Evolutionary conservation across 2,113 vertebrate genomes (phyloP).

Genomic region (Mixornis gularis): DNA sequence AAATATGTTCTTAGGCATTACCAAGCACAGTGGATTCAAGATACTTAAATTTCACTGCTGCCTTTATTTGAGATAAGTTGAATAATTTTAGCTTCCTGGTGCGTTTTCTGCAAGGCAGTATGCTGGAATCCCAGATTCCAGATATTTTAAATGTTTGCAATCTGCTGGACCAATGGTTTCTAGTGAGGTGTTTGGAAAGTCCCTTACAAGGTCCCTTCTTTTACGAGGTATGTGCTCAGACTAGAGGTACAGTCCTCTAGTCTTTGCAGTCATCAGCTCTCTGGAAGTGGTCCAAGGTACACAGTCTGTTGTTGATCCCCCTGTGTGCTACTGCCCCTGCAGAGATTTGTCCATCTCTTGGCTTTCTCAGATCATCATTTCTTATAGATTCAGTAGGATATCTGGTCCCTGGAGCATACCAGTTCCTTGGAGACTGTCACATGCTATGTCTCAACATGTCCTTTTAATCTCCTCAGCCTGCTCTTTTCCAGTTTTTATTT

Average conservation of each 20-base stretch:
- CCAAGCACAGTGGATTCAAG: background rate
- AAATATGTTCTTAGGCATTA: background rate
- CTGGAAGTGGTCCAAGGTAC: background rate
- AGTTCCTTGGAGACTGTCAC: background rate
- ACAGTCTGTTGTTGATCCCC: background rate
- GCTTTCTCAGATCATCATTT: background rate
- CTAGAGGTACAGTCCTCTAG: background rate
- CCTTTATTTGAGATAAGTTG: background rate
- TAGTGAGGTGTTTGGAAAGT: background rate
- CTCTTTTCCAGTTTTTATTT: background rate
- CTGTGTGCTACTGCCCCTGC: fast-evolving
- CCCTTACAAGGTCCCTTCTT: background rate
- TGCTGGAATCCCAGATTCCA: background rate
- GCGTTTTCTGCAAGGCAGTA: background rate
- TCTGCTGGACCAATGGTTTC: background rate
- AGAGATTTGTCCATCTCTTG: background rate
- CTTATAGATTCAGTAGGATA: background rate
- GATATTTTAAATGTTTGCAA: background rate
- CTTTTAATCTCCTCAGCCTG: background rate
- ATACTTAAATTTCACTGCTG: background rate
- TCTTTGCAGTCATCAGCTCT: background rate
- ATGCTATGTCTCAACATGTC: background rate
- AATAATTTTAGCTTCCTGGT: background rate
- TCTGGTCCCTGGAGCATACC: background rate
- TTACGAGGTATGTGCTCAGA: background rate